Base-by-base conservation (phyloP, 2,113 vertebrate species). In the Natator depressus region DNA sequence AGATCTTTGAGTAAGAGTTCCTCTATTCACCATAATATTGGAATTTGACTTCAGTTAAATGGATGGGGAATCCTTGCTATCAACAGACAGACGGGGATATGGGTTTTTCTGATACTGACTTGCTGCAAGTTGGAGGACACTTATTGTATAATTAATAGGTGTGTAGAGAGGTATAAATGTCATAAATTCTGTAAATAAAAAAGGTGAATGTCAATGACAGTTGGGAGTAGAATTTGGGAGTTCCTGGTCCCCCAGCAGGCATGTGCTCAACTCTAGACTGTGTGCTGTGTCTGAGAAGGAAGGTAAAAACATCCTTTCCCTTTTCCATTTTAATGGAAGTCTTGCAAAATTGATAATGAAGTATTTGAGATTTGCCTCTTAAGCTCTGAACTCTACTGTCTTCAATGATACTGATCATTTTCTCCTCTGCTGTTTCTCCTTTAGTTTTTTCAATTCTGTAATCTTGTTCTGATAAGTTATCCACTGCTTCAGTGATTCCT, bases 1-100 rank as follows among this genome's bases (percentile, higher is more conserved):
- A 82, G 4, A 91, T 55, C 10, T 42, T 49, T 65, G 10, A 54
- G 5, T 51, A 51, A 47, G 1, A 62, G 82, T 57, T 5, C 57
- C 3, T 89, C 79, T 65, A 12, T 11, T 86, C 4, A 53, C 5
- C 38, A 12, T 78, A 25, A 16, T 93, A 89, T 89, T 50, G 76
- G 17, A 0, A 0, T 81, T 13, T 38, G 0, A 42, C 24, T 90
- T 84, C 31, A 22, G 35, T 46, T 42, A 47, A 47, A 78, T 78
- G 46, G 75, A 47, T 25, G 13, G 24, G 42, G 12, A 27, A 47
- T 78, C 25, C 38, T 46, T 42, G 24, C 42, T 78, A 6, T 78
- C 72, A 46, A 42, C 42, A 42, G 42, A 42, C 42, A 42, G 42
- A 42, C 5, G 42, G 72, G 8, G 25, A 42, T 78, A 16, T 72